Evolutionary conservation across 2,888 invertebrate genomes (phyloP).

Genomic region (Diadegma fenestrale): DNA sequence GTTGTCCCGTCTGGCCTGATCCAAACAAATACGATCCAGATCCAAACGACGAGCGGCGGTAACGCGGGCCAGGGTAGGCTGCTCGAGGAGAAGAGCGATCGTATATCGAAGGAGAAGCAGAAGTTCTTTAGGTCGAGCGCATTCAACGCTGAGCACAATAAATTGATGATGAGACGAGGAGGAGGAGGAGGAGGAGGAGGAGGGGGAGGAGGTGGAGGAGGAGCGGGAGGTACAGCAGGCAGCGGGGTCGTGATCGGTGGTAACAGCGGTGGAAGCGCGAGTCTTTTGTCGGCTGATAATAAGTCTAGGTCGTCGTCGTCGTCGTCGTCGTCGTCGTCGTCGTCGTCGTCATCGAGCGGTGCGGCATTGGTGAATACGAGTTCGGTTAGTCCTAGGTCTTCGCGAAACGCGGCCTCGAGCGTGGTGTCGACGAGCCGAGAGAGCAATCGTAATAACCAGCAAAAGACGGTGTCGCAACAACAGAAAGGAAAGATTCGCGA

Average conservation of each 20-base stretch:
- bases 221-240: slow-evolving; percentile 53
- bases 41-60: slow-evolving; percentile 76
- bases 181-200: slow-evolving; percentile 77
- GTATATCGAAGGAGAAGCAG: slow-evolving; percentile 94
- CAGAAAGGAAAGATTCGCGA: slow-evolving; percentile 58
- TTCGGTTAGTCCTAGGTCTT: slow-evolving; percentile 76
- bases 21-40: slow-evolving; percentile 71
- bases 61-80: slow-evolving; percentile 85
- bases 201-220: slow-evolving; percentile 42
- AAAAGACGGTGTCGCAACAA: slow-evolving; percentile 56
- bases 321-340: slow-evolving; percentile 37
- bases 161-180: slow-evolving; percentile 80
- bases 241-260: slow-evolving; percentile 54
- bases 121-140: slow-evolving; percentile 94
- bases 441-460: slow-evolving; percentile 58
- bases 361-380: slow-evolving; percentile 13
- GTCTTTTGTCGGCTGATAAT: slow-evolving; percentile 42
- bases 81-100: slow-evolving; percentile 89
- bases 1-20: slow-evolving; percentile 62
- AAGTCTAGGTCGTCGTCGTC: slow-evolving; percentile 56
- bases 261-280: slow-evolving; percentile 44
- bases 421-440: not conserved
- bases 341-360: slow-evolving; percentile 2
- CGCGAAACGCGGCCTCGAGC: slow-evolving; percentile 61
- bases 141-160: slow-evolving; percentile 89